Evolutionary conservation across 2,113 vertebrate genomes (phyloP), one percentile per base, ranked within the genome.

Genomic region (Neogale vison): DNA sequence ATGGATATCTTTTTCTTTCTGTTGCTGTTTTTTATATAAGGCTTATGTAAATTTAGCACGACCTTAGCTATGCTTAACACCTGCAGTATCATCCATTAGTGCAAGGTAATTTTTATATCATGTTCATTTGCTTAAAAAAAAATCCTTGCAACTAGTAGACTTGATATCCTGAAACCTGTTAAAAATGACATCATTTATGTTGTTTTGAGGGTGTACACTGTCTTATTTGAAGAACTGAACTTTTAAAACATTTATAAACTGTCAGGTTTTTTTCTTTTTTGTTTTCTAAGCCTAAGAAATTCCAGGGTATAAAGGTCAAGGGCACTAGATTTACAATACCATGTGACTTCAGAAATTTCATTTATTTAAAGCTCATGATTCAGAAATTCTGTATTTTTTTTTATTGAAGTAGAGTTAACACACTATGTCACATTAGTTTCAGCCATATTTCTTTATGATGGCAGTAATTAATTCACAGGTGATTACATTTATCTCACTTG

Each of bases 311-410:
- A 39, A 74, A 93, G 36, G 34, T 88, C 7, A 26, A 81, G 12
- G 71, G n/a, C 23, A 79, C 10, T 88, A 83, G 20, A 31, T 65
- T 96, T 96, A 71, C 14, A 67, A 31, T 29, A 74, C 50, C 26
- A 77, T 79, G 42, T 95, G n/a, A 92, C 50, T 96, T 74, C 21
- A 63, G 52, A 95, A 91, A 86, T 45, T 7, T 90, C 4, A 36
- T 79, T 96, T 82, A 42, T 82, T 94, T 79, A 96, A 94, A 77
- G 42, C 42, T 45, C 26, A 47, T 77, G 29, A 31, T 91, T 96
- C 31, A 76, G 61, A 45, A 89, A 83, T 88, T 79, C 4, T 7
- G 10, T 63, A 7, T 89, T 91, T 94, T 10, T 83, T 47, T 31
- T 47, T 29, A 17, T 31, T 77, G 42, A 77, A 77, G 14, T 76